Evolutionary conservation across 2,113 vertebrate genomes (phyloP).

Genomic region (Oophaga pumilio): DNA sequence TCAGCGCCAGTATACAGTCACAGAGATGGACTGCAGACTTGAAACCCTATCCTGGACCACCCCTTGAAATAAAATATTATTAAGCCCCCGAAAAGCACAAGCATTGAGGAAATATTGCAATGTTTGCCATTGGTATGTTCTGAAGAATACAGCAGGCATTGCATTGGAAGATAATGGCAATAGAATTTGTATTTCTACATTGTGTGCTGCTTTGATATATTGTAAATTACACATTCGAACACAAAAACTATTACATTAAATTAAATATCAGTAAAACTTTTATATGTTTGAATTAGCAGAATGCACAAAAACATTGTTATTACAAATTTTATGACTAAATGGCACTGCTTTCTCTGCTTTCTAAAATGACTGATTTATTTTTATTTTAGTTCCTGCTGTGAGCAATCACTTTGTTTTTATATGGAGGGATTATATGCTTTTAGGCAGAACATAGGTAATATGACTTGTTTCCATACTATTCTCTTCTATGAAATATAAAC

Average conservation of each 20-base stretch:
- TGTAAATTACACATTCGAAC: neutral
- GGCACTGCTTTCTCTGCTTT: neutral
- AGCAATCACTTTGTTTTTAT: neutral
- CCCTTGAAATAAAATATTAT: neutral
- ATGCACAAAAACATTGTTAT: neutral
- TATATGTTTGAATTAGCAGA: neutral
- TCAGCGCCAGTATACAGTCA: too few species aligned
- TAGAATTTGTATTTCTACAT: neutral
- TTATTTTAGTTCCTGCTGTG: neutral
- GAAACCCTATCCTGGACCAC: too few species aligned
- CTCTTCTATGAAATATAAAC: conserved; percentile 10
- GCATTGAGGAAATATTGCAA: neutral
- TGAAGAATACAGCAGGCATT: neutral
- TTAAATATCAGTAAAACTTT: neutral
- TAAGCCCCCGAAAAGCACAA: neutral
- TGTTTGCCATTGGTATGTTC: neutral
- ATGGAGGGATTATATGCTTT: conserved; percentile 22
- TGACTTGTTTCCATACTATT: neutral
- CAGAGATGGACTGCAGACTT: too few species aligned
- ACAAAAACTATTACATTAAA: neutral
- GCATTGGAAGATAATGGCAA: neutral
- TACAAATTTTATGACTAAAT: neutral
- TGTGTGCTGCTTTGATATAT: neutral
- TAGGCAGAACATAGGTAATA: neutral
- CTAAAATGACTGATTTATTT: neutral